Conservation (phyloP, 2,797 vertebrate species). For the Epinephelus malabaricus region DNA sequence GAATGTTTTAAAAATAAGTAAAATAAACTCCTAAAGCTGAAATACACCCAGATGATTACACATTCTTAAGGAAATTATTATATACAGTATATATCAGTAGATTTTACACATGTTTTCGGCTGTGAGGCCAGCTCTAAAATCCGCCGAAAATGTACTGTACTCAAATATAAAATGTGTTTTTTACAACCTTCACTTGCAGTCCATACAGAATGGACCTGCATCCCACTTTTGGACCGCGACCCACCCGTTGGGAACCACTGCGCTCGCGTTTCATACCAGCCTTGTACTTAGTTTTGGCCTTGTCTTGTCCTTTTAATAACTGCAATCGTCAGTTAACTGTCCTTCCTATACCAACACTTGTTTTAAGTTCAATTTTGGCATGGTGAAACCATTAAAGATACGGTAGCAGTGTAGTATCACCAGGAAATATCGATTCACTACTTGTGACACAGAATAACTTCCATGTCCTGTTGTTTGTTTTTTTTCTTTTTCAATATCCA, state of each 20-base stretch:
- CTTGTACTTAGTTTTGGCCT: no score
- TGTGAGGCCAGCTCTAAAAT: no score
- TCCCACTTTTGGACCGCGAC: no score
- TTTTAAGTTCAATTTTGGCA: background rate
- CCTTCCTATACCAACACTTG: background rate
- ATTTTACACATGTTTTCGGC: background rate
- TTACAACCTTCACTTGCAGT: no score
- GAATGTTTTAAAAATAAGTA: background rate
- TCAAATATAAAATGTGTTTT: no score
- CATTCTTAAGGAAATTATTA: background rate
- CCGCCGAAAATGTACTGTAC: no score
- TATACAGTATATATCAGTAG: background rate
- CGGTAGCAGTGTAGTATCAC: conserved; percentile 13
- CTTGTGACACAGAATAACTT: conserved; percentile 27
- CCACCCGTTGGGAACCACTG: no score
- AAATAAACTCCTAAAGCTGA: background rate
- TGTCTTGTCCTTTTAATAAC: background rate
- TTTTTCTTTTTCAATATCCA: conserved; percentile 6
- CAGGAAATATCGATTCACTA: conserved; percentile 35
- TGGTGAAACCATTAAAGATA: conserved; percentile 16
- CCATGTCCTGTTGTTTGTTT: conserved; percentile 10
- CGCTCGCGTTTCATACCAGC: no score
- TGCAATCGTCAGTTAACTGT: background rate
- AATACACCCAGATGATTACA: background rate
- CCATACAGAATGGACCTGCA: no score